Evolutionary conservation across 1,140 invertebrate species (phyloP).

Genomic region (Chymomyza costata): DNA sequence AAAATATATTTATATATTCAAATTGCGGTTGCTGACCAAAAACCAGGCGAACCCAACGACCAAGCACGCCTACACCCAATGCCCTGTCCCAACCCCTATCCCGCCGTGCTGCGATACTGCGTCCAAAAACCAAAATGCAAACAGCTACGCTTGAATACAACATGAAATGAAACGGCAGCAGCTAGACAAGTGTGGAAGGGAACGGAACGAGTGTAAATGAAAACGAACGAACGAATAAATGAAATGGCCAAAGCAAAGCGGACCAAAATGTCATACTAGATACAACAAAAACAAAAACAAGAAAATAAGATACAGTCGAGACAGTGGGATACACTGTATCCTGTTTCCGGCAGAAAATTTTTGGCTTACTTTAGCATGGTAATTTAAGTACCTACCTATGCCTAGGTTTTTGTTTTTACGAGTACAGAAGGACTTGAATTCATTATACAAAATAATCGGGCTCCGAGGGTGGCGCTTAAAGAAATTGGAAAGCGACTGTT

Average conservation of each 20-base stretch:
- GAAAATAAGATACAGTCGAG: too few relatives aligned
- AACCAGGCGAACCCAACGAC: slow-evolving; percentile 13
- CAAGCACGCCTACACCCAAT: slow-evolving; percentile 4
- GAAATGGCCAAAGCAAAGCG: slow-evolving; percentile 13
- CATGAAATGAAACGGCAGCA: slow-evolving; percentile 31
- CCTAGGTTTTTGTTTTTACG: too few relatives aligned
- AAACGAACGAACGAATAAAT: slow-evolving; percentile 30
- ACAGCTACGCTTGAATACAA: slow-evolving; percentile 1
- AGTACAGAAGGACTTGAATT: too few relatives aligned
- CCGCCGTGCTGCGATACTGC: too few relatives aligned
- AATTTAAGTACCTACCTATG: too few relatives aligned
- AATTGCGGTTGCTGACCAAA: slow-evolving; percentile 68
- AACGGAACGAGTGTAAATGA: background rate
- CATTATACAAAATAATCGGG: too few relatives aligned
- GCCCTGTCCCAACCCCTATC: too few relatives aligned
- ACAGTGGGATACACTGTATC: too few relatives aligned
- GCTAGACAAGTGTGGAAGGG: background rate
- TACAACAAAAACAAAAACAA: slow-evolving; percentile 47
- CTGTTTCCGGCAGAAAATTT: too few relatives aligned
- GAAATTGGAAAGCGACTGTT: too few relatives aligned
- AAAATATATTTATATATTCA: slow-evolving; percentile 72
- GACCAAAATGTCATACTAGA: slow-evolving; percentile 56
- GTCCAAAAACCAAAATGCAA: background rate
- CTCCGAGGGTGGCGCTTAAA: too few relatives aligned
- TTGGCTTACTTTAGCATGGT: too few relatives aligned